Evolutionary conservation across 2,888 invertebrate species (phyloP), one percentile per base, ranked within the genome.

Genomic region (Perithous albicinctus): DNA sequence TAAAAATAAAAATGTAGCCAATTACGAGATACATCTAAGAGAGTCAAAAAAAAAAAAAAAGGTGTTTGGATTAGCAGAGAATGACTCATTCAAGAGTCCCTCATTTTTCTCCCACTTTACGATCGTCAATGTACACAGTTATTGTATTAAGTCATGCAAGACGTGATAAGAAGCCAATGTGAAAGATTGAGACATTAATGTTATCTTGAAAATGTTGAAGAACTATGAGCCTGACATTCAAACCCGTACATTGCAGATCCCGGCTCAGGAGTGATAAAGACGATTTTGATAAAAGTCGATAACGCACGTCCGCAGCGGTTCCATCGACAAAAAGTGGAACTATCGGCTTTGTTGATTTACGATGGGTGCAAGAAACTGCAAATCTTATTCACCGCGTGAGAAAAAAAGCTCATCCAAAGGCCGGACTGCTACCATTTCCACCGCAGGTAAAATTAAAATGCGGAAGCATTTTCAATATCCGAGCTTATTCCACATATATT

Each of bases 361-460:
- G 23, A 88, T 89, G 89, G 88, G 88, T 64, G 86, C 81, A 23
- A 85, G 79, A 72, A 87, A 86, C 77, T 86, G 89, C 75, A 89
- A 89, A 81, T 87, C 88, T 51, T 89, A 89, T 78, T 89, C 88
- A 4, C 86, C 86, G 4, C 87, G 84, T 72, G 77, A 85, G 72
- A 87, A 85, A n/a, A 84, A 78, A 61, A 86, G 84, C 66, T 66
- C n/a, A n/a, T n/a, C 82, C 20, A 87, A 79, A 85, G 72, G 77
- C 75, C 61, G 84, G 72, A 41, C 29, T 83, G 12, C 78, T 64
- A 32, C 32, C 15, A 12, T 0, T 32, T 46, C 83, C n/a, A 66
- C 43, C n/a, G 8, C 74, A 48, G 75, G 82, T 76, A 12, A 66
- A 23, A 51, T 3, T 20, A 51, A 20, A 20, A 23, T n/a, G n/a